phyloP scores from a whole-genome alignment of 2,888 invertebrate species.

The Drosophila fungiperda region DNA sequence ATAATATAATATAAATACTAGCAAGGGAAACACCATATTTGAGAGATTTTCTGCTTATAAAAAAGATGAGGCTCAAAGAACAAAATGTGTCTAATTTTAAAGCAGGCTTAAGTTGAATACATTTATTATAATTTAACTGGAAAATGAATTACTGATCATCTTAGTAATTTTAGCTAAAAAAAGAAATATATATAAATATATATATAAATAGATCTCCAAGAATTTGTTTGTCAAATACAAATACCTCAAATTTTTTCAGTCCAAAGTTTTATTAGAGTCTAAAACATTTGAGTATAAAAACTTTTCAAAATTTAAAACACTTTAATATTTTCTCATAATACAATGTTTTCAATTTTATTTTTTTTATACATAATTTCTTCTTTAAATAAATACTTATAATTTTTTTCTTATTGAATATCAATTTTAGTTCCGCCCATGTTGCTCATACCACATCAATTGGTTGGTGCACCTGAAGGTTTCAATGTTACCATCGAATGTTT shows the following conservation, averaged over 20 bases:
- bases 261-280: background rate
- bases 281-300: background rate
- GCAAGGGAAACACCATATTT: background rate
- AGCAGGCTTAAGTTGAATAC: background rate
- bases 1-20: background rate
- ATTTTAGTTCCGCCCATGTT: conserved; percentile 94
- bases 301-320: background rate
- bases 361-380: background rate
- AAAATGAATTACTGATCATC: background rate
- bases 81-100: too few relatives aligned
- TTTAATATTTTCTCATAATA: background rate
- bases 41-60: background rate
- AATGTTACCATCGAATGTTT: conserved; percentile 95
- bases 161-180: too few relatives aligned
- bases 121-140: background rate
- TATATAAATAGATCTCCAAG: too few relatives aligned
- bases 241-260: background rate
- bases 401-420: background rate
- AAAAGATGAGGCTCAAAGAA: background rate
- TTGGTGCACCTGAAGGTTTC: conserved; percentile 93
- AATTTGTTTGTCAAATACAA: background rate
- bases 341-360: background rate
- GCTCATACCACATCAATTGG: conserved; percentile 95
- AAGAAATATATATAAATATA: too few relatives aligned
- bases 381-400: background rate